Base-by-base conservation (phyloP, 2,797 vertebrate genomes). In the Schizopygopsis malacanthus region DNA sequence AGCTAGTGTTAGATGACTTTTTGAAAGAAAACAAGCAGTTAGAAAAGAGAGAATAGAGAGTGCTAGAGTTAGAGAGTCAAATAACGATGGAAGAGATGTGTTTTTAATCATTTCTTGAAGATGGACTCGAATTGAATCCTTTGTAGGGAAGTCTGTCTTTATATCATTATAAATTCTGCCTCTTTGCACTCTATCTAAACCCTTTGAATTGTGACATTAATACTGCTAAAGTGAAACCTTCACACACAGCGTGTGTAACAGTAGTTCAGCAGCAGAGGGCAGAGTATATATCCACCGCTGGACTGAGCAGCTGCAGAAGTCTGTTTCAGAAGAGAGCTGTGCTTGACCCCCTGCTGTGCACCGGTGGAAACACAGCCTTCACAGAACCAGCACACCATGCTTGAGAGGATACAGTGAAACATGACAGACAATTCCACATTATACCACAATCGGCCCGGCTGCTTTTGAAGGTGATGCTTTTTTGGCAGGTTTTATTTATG, bases 191-290 rank as follows among this genome's bases (percentile, higher is more conserved):
- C 9, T 13, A 20, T 47, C 6, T 2, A 22, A 39, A 37, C 11
- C 5, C 16, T 28, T n/a, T 47, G 39, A 13, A 13, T 52, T 56
- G 20, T 54, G 47, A 54, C 50, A 81, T 59, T n/a, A 37, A 70
- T 59, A 22, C 69, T 28, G 52, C 52, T 59, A 45, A 45, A 82
- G 28, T n/a, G 54, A 78, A 39, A 13, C 37, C 2, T 63, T 37
- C 4, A 76, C 22, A 54, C 7, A n/a, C 11, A 76, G 18, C 13
- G 25, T 22, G 2, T 25, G 61, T 56, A 61, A 18, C 47, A 77
- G 33, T n/a, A 18, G 12, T 20, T 9, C 9, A 81, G 50, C 90
- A 89, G 75, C 72, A 90, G 90, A 85, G 86, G 90, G 87, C 87
- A 89, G 85, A 28, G 37, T 50, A 25, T 15, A 2, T 56, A 25